Percentiles rank a stretch among this genome's conserved stretches.
phyloP scores from a whole-genome alignment of 2,113 vertebrate genomes.

The Himantopus leucocephalus region DNA sequence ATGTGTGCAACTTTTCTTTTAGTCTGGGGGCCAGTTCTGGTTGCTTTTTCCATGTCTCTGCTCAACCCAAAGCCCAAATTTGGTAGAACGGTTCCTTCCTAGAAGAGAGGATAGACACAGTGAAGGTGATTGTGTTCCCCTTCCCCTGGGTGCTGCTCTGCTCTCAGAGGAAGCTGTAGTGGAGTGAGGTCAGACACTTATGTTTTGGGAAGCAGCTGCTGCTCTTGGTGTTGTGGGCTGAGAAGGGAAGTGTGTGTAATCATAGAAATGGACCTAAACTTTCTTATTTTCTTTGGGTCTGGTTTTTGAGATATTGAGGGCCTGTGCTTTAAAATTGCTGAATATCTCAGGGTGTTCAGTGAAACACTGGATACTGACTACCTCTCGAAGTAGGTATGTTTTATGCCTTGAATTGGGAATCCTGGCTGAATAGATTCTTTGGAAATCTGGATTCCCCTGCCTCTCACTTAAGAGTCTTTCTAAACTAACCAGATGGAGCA shows the following conservation, averaged over 20 bases:
- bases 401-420: neutral
- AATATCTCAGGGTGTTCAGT: neutral
- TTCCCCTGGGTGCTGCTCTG: neutral
- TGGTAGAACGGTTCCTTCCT: neutral
- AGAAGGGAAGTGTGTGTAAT: neutral
- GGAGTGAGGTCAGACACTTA: neutral
- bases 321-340: neutral
- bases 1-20: neutral
- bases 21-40: neutral
- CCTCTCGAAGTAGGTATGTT: neutral
- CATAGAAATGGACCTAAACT: neutral
- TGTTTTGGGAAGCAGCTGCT: neutral
- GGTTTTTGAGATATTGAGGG: neutral
- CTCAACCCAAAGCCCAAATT: neutral
- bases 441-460: neutral
- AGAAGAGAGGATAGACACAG: neutral
- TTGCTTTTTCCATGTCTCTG: neutral
- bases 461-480: neutral
- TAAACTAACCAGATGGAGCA: neutral
- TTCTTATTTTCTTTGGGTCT: neutral
- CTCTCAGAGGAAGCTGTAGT: neutral
- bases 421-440: neutral
- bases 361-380: neutral
- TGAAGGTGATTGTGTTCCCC: neutral
- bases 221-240: neutral